phyloP scores from a whole-genome alignment of 1,140 invertebrate species.

The Platyscapa corneri region DNA sequence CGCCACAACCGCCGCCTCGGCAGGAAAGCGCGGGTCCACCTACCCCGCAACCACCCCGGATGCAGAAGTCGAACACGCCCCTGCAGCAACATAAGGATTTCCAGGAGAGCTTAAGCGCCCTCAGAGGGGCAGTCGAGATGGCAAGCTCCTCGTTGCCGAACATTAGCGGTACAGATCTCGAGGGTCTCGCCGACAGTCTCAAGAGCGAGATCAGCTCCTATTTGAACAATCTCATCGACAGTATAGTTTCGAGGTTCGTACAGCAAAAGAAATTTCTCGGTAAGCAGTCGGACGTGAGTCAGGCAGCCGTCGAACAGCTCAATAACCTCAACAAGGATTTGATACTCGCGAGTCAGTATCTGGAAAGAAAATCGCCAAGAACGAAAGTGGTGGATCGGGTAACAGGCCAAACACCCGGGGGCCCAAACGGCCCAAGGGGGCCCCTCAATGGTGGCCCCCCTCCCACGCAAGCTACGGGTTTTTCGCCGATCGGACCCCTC shows the following conservation, averaged over 20 bases:
- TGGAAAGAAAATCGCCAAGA: conserved; percentile 88
- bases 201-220: conserved; percentile 92
- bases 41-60: conserved; percentile 64
- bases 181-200: conserved; percentile 89
- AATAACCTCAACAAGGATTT: conserved; percentile 90
- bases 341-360: conserved; percentile 83
- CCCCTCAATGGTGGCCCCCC: conserved; percentile 73
- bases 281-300: conserved; percentile 84
- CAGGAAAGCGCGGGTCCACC: conserved; percentile 66
- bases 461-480: conserved; percentile 73
- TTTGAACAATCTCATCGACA: conserved; percentile 89
- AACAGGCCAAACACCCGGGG: conserved; percentile 69
- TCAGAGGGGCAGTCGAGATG: conserved; percentile 62
- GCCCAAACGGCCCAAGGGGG: conserved; percentile 71
- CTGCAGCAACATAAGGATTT: conserved; percentile 74
- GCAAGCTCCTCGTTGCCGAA: conserved; percentile 75
- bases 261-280: conserved; percentile 85
- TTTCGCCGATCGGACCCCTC: conserved; percentile 66
- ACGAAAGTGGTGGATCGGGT: conserved; percentile 84
- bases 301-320: conserved; percentile 84
- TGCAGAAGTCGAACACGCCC: conserved; percentile 63
- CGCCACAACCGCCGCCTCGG: conserved; percentile 69
- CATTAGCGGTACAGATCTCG: conserved; percentile 84
- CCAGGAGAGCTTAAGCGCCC: conserved; percentile 71
- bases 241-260: conserved; percentile 88